Evolutionary conservation across 30 jellyfish, hydroid and myxozoan genomes (phyloP).

Genomic region (Morbakka virulenta): DNA sequence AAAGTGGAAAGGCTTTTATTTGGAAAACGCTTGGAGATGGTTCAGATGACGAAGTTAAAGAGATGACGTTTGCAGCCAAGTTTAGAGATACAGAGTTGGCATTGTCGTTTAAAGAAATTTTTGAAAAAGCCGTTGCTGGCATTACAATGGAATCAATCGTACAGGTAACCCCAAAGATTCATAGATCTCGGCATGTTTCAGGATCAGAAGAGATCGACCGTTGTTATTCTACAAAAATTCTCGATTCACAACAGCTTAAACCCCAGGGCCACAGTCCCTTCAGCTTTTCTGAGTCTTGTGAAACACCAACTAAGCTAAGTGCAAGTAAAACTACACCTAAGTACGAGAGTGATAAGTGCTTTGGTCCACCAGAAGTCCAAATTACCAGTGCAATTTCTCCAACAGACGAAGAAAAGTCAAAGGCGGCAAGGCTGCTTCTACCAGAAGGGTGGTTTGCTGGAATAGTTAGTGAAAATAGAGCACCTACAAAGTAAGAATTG

Average conservation of each 20-base stretch:
- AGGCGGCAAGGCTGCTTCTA: conserved; percentile 25
- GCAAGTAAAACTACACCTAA: no score
- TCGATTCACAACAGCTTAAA: no score
- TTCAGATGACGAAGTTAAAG: conserved; percentile 64
- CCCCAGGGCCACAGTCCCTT: no score
- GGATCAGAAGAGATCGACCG: not conserved
- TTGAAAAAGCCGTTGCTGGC: not conserved
- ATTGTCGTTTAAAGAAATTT: conserved; percentile 28
- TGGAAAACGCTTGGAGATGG: conserved; percentile 79
- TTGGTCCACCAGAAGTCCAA: no score
- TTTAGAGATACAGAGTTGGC: conserved; percentile 47
- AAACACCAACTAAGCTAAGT: no score
- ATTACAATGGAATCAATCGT: not conserved
- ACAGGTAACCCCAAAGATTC: not conserved
- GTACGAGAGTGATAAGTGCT: no score
- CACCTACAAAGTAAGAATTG: no score
- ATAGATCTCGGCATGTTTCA: not conserved
- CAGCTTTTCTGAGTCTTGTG: no score
- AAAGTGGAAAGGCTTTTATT: conserved; percentile 50
- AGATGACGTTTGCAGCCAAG: conserved; percentile 70
- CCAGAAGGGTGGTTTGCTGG: conserved; percentile 31
- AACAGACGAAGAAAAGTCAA: conserved; percentile 1
- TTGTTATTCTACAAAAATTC: not conserved
- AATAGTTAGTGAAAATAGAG: no score
- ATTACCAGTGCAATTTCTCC: conserved; percentile 37